Evolutionary conservation across 2,113 vertebrate species (phyloP).

Genomic region (Sinocyclocheilus grahami): DNA sequence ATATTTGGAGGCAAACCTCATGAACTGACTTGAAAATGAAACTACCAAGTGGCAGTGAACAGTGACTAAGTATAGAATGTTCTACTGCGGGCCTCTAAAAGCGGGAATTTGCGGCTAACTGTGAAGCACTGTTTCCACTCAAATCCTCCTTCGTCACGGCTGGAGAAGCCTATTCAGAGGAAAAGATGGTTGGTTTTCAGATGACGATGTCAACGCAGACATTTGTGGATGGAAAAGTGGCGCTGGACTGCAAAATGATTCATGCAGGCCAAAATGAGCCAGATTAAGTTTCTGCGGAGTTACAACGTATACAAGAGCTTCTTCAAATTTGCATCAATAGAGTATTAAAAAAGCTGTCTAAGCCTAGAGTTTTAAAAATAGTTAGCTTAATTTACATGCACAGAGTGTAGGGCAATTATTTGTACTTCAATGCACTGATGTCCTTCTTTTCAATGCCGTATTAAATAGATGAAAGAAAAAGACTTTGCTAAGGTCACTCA

Average conservation of each 20-base stretch:
- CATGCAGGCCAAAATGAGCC: neutral
- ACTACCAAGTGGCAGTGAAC: neutral
- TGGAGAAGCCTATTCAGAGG: neutral
- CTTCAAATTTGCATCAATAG: neutral
- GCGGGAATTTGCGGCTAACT: constrained; percentile 44
- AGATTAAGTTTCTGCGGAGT: neutral
- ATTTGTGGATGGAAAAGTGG: constrained; percentile 24
- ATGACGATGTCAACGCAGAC: neutral
- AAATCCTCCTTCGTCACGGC: constrained; percentile 4
- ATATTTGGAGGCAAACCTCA: neutral
- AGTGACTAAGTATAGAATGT: constrained; percentile 49
- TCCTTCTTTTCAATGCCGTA: neutral
- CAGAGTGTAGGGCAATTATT: neutral
- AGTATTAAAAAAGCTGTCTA: neutral
- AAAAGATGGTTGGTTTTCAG: neutral
- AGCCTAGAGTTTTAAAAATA: neutral
- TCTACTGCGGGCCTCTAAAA: constrained; percentile 54
- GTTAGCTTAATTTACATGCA: neutral
- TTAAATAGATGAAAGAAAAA: constrained; percentile 8
- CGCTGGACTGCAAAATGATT: neutral
- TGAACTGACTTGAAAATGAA: constrained; percentile 32
- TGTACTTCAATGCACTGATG: neutral
- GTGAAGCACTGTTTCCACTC: constrained; percentile 56
- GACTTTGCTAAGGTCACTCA: neutral
- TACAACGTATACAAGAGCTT: neutral